Evolutionary conservation across 2,797 vertebrate species (phyloP).

Genomic region (Amphiprion clarkii): DNA sequence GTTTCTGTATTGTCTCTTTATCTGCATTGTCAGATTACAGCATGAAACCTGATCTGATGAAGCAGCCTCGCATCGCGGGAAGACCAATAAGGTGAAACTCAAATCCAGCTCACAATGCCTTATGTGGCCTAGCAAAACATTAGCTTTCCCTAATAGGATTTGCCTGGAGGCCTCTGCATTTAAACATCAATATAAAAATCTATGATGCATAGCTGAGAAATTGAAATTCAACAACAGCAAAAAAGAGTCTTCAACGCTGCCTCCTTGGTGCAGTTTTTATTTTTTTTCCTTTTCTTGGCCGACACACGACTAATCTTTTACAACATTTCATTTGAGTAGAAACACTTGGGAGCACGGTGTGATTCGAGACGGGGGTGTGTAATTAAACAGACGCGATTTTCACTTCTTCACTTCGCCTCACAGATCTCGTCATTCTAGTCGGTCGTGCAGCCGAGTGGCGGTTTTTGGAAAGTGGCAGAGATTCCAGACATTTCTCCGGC

Average conservation of each 20-base stretch:
- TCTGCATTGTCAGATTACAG: constrained; percentile 49
- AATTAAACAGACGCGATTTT: constrained; percentile 15
- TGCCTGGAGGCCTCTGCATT: constrained; percentile 53
- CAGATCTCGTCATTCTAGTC: constrained; percentile 8
- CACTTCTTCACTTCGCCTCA: neutral
- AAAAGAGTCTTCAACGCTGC: constrained; percentile 21
- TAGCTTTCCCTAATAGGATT: constrained; percentile 67
- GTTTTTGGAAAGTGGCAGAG: constrained; percentile 38
- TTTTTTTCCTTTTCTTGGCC: neutral
- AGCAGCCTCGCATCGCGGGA: constrained; percentile 11
- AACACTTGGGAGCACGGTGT: neutral
- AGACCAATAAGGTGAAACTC: constrained; percentile 62
- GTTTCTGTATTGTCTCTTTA: constrained; percentile 29
- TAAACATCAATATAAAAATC: neutral
- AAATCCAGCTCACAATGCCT: constrained; percentile 55
- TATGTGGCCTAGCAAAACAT: constrained; percentile 67
- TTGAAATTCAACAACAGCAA: constrained; percentile 22
- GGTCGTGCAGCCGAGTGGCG: constrained; percentile 11
- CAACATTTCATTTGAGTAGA: constrained; percentile 13
- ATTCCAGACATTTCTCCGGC: constrained; percentile 61
- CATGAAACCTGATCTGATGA: constrained; percentile 60
- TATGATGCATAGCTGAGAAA: neutral
- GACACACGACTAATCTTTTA: neutral
- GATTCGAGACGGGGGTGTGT: neutral
- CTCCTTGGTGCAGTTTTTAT: neutral